These are phyloP conservation scores for Synanthedon tipuliformis DNA, from an alignment of 2,888 invertebrate species.

Conservation along the genomic window DNA sequence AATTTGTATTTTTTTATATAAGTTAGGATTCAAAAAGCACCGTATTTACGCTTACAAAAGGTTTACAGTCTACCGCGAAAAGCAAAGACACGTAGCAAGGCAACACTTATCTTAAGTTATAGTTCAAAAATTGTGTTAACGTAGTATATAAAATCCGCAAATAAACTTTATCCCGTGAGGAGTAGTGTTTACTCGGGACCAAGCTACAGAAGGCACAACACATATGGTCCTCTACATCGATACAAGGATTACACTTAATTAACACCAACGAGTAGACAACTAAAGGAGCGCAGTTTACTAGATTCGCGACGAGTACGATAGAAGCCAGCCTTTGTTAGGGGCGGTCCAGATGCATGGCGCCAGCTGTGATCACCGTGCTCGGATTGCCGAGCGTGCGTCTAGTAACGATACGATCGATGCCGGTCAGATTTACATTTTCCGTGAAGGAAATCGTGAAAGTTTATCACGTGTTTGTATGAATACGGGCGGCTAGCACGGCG, in stretches of 20 bases:
- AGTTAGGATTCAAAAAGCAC: constrained; percentile 46
- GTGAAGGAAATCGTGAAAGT: constrained; percentile 65
- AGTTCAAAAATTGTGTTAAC: constrained; percentile 38
- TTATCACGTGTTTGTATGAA: constrained; percentile 52
- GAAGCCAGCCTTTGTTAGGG: constrained; percentile 42
- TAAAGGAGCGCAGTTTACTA: constrained; percentile 25
- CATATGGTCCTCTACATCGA: constrained; percentile 57
- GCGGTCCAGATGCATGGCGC: constrained; percentile 54
- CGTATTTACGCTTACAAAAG: constrained; percentile 36
- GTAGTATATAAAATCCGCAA: constrained; percentile 39
- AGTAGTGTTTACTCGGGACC: constrained; percentile 29
- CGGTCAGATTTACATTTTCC: constrained; percentile 68
- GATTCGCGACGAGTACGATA: constrained; percentile 25
- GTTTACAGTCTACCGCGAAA: constrained; percentile 45
- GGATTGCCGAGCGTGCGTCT: constrained; percentile 49
- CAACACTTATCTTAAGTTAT: constrained; percentile 60
- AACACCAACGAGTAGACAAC: constrained; percentile 38
- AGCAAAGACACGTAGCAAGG: constrained; percentile 70
- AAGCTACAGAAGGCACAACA: constrained; percentile 59
- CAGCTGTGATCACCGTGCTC: constrained; percentile 60
- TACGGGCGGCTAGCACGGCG: constrained; percentile 53
- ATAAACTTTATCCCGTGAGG: constrained; percentile 24
- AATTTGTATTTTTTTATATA: too few relatives aligned
- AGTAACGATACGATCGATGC: constrained; percentile 60
- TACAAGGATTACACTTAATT: constrained; percentile 39